Evolutionary conservation across 2,888 invertebrate species (phyloP), one percentile per base, ranked within the genome.

Genomic region (Dryocosmus kuriphilus): DNA sequence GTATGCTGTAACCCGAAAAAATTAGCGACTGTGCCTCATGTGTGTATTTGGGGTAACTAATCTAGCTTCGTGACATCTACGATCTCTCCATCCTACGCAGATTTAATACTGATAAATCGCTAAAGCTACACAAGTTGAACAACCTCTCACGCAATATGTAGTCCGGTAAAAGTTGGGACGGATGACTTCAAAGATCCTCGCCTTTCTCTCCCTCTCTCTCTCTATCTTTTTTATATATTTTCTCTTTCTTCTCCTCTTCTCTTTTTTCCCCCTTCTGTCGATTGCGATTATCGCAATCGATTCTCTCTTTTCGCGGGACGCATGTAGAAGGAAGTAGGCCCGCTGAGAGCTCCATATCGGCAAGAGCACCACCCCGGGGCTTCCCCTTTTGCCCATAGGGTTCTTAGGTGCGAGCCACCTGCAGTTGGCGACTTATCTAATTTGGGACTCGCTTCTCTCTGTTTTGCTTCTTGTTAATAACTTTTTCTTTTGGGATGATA

Each of bases 361-460:
- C 2, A n/a, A 60, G 74, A 81, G 76, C 32, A 75, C 80, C 81
- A 85, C 81, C 81, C 82, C 81, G 83, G 78, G 80, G 77, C 78
- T 76, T 74, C 74, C 74, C 41, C 51, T 71, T 79, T 82, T 60
- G 65, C 73, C 82, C 74, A 74, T n/a, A 63, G 79, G 77, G 75
- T 74, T 74, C 46, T 67, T 27, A 46, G 46, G 46, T 32, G 51
- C 30, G 51, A 77, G 80, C 77, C 80, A 82, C 82, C 84, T 81
- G 83, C 82, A 82, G 82, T 77, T 77, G 74, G 81, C 82, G 81
- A 86, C 86, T 86, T 86, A 83, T 86, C 82, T 84, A 84, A 85
- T 85, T 86, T 84, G 76, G 76, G 71, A 79, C 76, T 79, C 77
- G 67, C 80, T 57, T 67, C 79, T 67, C 79, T 73, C 67, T 77